Evolutionary conservation across 2,888 invertebrate genomes (phyloP).

Genomic region (Melipona bicolor): DNA sequence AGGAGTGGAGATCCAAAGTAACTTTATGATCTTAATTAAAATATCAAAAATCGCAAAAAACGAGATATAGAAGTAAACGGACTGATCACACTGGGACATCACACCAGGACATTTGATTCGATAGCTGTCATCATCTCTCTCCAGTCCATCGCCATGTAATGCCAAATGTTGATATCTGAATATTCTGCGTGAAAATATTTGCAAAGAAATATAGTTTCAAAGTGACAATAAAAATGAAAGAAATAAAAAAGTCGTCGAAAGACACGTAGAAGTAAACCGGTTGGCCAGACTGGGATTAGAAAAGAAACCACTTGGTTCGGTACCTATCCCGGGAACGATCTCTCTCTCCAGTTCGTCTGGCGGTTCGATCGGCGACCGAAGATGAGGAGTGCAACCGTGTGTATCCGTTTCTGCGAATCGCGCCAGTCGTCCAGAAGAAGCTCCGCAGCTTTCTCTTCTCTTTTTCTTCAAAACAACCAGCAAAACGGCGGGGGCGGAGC

Average conservation of each 20-base stretch:
- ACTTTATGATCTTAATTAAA: no score
- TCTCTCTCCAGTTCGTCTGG: conserved; percentile 16
- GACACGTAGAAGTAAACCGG: not conserved
- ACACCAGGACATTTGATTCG: no score
- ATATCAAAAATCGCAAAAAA: no score
- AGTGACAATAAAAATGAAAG: not conserved
- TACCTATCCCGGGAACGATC: conserved; percentile 17
- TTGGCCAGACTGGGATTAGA: not conserved
- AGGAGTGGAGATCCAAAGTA: no score
- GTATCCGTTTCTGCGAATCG: conserved; percentile 61
- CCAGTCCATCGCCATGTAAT: no score
- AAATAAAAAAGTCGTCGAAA: not conserved
- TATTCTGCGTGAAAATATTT: not conserved
- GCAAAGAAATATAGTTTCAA: not conserved
- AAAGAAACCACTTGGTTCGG: not conserved
- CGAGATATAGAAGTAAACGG: no score
- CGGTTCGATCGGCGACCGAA: not conserved
- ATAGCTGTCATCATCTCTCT: no score
- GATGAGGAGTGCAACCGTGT: conserved; percentile 20
- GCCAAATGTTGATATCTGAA: no score
- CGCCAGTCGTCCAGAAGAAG: conserved; percentile 20
- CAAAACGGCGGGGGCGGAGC: not conserved
- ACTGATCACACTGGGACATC: no score
- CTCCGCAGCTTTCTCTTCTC: conserved; percentile 11
- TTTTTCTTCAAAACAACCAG: conserved; percentile 39